phyloP scores from a whole-genome alignment of 2,797 vertebrate genomes.

The Pseudomugil gertrudae region DNA sequence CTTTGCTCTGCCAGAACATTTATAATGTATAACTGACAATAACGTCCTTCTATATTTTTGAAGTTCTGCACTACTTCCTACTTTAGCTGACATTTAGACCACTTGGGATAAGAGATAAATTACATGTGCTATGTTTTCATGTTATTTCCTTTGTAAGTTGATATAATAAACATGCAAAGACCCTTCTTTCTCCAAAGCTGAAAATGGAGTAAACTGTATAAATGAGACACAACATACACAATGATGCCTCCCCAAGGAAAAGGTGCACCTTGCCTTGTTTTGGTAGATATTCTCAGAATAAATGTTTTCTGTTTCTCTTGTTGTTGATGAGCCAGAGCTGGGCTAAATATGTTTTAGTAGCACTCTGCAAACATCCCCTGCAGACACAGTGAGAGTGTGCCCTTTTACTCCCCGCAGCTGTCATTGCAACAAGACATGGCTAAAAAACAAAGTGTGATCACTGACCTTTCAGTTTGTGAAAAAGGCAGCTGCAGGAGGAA shows the following conservation, averaged over 20 bases:
- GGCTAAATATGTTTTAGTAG: background rate
- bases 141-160: background rate
- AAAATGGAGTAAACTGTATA: background rate
- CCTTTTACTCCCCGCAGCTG: background rate
- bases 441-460: background rate
- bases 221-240: background rate
- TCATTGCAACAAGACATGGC: background rate
- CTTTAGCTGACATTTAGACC: background rate
- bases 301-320: background rate
- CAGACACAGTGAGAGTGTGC: background rate
- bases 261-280: background rate
- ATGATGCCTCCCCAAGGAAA: background rate
- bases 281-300: background rate
- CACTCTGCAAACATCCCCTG: background rate
- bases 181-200: background rate
- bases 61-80: background rate
- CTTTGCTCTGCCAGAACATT: conserved; percentile 37
- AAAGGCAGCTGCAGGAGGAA: background rate
- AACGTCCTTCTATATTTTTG: background rate
- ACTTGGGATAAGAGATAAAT: background rate
- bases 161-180: background rate
- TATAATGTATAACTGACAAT: background rate
- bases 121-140: background rate
- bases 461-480: background rate
- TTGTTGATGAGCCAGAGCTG: background rate